phyloP scores from a whole-genome alignment of 2,113 vertebrate species.

The Vulpes ferrilata region DNA sequence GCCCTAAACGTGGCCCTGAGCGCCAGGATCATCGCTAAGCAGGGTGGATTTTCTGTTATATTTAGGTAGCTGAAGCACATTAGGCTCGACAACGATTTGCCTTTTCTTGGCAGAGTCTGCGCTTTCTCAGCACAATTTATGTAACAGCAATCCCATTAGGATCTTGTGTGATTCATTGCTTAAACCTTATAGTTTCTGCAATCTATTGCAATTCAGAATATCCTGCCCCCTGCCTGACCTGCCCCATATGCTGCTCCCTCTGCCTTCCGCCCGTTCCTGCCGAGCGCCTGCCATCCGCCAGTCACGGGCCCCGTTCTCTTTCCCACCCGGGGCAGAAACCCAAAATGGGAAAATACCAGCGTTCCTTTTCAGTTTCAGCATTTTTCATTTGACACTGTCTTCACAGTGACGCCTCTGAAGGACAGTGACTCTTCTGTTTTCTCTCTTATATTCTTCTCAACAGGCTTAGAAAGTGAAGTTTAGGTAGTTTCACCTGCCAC shows the following conservation, averaged over 20 bases:
- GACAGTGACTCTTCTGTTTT: neutral
- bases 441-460: neutral
- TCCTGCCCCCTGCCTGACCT: conserved; percentile 65
- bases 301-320: neutral
- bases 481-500: neutral
- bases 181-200: conserved; percentile 70
- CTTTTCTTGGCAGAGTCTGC: conserved; percentile 73
- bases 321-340: neutral
- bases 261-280: neutral
- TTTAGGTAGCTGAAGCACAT: conserved; percentile 71
- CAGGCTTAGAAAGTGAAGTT: neutral
- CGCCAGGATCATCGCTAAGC: conserved; percentile 49
- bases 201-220: conserved; percentile 51
- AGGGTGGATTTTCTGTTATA: conserved; percentile 55
- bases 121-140: conserved; percentile 76
- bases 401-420: neutral
- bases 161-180: conserved; percentile 70
- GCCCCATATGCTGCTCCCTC: neutral
- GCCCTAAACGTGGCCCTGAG: conserved; percentile 48
- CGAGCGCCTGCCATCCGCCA: neutral
- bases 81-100: conserved; percentile 70
- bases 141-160: conserved; percentile 75
- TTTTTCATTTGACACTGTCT: neutral
- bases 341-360: neutral
- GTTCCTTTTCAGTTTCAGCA: neutral